Evolutionary conservation across 2,797 vertebrate genomes (phyloP).

Genomic region (Coilia nasus): DNA sequence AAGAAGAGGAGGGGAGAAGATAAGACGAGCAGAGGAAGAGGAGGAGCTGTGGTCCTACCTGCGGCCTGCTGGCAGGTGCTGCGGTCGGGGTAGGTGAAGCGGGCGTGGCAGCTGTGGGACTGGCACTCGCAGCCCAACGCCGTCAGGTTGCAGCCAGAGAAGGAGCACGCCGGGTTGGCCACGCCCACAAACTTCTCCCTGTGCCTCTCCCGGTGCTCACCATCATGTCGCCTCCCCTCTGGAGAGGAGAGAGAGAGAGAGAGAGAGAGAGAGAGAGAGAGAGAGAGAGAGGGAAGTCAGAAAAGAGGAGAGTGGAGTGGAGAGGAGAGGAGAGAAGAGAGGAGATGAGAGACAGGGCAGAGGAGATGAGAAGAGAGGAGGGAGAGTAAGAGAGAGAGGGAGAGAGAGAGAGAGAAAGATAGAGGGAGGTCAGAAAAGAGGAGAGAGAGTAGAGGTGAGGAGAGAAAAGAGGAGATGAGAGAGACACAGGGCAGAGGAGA

Average conservation of each 20-base stretch:
- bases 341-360: too few species aligned
- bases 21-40: conserved; percentile 28
- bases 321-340: too few species aligned
- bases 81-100: conserved; percentile 78
- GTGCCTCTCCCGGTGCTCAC: conserved; percentile 66
- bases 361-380: too few species aligned
- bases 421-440: too few species aligned
- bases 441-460: conserved; percentile 31
- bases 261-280: conserved; percentile 18
- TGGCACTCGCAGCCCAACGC: conserved; percentile 74
- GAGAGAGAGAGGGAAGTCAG: neutral
- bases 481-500: conserved; percentile 18
- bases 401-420: too few species aligned
- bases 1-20: neutral
- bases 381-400: too few species aligned
- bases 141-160: conserved; percentile 83
- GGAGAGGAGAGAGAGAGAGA: conserved; percentile 16
- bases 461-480: neutral
- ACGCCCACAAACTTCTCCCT: conserved; percentile 75
- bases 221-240: conserved; percentile 67
- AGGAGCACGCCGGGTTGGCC: conserved; percentile 72
- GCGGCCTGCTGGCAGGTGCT: conserved; percentile 79
- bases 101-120: conserved; percentile 77
- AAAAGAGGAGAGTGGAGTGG: too few species aligned
- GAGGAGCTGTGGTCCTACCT: conserved; percentile 71